Conservation (phyloP, 2,888 invertebrate genomes). For the Pogonocherus hispidulus region DNA sequence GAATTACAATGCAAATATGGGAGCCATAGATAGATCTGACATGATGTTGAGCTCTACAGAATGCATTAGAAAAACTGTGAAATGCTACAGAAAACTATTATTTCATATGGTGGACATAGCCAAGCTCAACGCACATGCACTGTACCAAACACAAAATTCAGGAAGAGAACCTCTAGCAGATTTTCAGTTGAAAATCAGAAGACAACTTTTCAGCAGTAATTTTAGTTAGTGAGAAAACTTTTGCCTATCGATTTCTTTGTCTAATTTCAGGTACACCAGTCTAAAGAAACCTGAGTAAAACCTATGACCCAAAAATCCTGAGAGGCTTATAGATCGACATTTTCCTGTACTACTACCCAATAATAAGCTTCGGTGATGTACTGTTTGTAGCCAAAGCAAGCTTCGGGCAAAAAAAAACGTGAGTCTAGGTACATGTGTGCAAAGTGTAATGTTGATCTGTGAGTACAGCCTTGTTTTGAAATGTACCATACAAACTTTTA, state of each 20-base stretch:
- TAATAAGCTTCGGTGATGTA: slow-evolving; percentile 20
- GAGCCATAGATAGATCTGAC: too few relatives aligned
- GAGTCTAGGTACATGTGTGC: slow-evolving; percentile 27
- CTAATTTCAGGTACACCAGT: slow-evolving; percentile 6
- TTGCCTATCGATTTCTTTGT: background rate
- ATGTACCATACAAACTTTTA: slow-evolving; percentile 25
- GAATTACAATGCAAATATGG: too few relatives aligned
- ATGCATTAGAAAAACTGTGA: too few relatives aligned
- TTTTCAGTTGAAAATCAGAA: slow-evolving; percentile 16
- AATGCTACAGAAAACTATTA: too few relatives aligned
- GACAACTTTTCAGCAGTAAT: slow-evolving; percentile 8
- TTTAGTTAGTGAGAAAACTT: background rate
- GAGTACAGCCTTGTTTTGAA: slow-evolving; percentile 22
- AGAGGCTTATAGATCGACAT: slow-evolving; percentile 6
- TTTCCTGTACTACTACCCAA: background rate
- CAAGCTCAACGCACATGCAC: too few relatives aligned
- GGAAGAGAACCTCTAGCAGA: too few relatives aligned
- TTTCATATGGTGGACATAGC: too few relatives aligned
- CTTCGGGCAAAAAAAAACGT: slow-evolving; percentile 20
- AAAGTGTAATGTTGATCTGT: slow-evolving; percentile 18
- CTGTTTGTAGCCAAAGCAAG: slow-evolving; percentile 20
- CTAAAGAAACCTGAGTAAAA: background rate
- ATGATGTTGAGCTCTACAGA: too few relatives aligned
- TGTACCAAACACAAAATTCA: too few relatives aligned
- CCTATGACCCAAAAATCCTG: slow-evolving; percentile 17